Evolutionary conservation across 2,113 vertebrate genomes (phyloP), one percentile per base, ranked within the genome.

Genomic region (Vireo altiloquus): DNA sequence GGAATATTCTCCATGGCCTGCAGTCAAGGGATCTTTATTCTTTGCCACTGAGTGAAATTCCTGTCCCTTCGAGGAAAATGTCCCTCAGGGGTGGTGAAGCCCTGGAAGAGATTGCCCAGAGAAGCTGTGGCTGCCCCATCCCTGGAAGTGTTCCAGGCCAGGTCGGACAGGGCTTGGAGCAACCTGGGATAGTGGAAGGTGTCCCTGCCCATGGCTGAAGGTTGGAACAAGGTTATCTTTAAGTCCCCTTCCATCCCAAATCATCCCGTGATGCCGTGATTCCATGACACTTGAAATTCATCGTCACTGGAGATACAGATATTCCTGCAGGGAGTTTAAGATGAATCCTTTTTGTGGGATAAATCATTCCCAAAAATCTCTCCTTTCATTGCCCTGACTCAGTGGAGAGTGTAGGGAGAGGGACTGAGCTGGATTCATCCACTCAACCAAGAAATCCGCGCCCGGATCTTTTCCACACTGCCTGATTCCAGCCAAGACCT

Each of bases 401-500:
- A 1, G 0, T n/a, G 40, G 33, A 56, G 37, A 27, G 15, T 7
- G 9, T 30, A 53, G 5, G n/a, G 85, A 49, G 39, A 17, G 30
- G 47, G 47, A 39, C 44, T 13, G 28, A 85, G 9, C 7, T 6
- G 49, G 17, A 31, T 50, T 74, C 17, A 37, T n/a, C 35, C 46
- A 25, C 3, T 35, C 37, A 16, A 0, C 11, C 59, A 44, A 57
- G 39, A 15, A 15, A 63, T 80, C 31, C 0, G 0, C 8, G 5
- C 13, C 40, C 2, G 7, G n/a, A 59, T 46, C 25, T 81, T 74
- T 47, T 33, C 46, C 12, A 47, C 0, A 0, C 20, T 64, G 21
- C 30, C 24, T 17, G 30, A 40, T 56, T 83, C 47, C 25, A 44
- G 20, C 35, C 40, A 39, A 44, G 14, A 49, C 6, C 23, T 11